Evolutionary conservation across 1,140 invertebrate species (phyloP), one percentile per base, ranked within the genome.

Genomic region (Plodia interpunctella): DNA sequence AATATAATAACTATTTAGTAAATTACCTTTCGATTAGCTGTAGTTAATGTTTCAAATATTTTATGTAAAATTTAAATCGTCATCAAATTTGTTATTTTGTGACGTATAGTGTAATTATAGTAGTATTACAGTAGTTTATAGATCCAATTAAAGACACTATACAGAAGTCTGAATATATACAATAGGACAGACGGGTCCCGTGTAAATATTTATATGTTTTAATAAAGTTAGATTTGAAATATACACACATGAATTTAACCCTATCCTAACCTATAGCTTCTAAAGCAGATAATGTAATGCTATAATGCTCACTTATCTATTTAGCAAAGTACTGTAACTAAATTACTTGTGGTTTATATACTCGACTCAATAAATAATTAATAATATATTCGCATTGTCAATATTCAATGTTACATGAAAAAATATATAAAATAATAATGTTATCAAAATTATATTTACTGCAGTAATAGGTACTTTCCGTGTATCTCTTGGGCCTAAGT

Each of bases 121-220:
- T 63, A 59, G 62, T 50, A 38, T n/a, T n/a, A n/a, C n/a, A n/a
- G n/a, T n/a, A n/a, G 35, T 38, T 38, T 38, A 38, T 38, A 38
- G 35, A 38, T 64, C 60, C 63, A 56, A 69, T 54, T 19, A 57
- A 63, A 66, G 52, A 62, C 64, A 55, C 53, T 62, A 65, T 60
- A 61, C 49, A 66, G 66, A 72, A 72, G 70, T 72, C 70, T 72
- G 67, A 70, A 67, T 63, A 63, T 70, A 70, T 62, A 65, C 56
- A 62, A 60, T n/a, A 54, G 64, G 35, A 62, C 54, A 38, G 52
- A 61, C 30, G 32, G 49, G 50, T 63, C 64, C 64, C 59, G 58
- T 64, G 62, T 68, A 65, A 62, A 62, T 64, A 61, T 57, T 52
- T 59, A 55, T 59, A n/a, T n/a, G n/a, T 28, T 38, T 38, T 38